Conservation (phyloP, 2,113 vertebrate species). For the Piliocolobus tephrosceles region DNA sequence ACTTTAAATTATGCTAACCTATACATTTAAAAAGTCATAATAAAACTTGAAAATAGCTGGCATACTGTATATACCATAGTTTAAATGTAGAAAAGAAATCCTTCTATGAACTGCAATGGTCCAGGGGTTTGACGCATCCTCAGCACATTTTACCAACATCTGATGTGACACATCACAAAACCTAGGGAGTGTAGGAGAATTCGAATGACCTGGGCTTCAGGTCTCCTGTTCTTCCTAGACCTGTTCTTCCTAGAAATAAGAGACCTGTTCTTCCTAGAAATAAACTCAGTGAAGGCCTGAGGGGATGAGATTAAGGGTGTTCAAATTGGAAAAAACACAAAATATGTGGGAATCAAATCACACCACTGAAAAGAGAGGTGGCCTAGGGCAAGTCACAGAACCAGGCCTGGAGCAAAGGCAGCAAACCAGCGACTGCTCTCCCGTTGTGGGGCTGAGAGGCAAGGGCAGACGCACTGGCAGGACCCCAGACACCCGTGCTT, state of each 20-base stretch:
- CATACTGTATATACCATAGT: accelerated
- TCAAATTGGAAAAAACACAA: not conserved
- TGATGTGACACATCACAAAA: not conserved
- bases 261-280: not conserved
- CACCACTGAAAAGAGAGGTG: not conserved
- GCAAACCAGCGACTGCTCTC: not conserved
- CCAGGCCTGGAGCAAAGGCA: accelerated
- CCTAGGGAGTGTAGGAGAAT: not conserved
- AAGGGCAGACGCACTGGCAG: accelerated
- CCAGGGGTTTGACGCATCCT: too few species aligned
- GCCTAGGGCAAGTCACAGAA: not conserved
- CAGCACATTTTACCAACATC: too few species aligned
- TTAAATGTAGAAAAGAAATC: not conserved
- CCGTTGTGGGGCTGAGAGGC: too few species aligned
- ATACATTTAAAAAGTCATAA: not conserved
- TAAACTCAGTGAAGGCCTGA: not conserved
- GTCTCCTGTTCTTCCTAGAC: too few species aligned
- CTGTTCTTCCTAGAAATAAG: not conserved
- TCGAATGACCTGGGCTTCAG: not conserved
- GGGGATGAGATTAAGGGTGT: accelerated
- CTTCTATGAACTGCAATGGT: accelerated
- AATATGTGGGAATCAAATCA: not conserved
- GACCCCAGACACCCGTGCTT: accelerated
- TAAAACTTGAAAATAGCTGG: not conserved
- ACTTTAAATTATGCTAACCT: not conserved